Conservation (phyloP, 2,113 vertebrate genomes). For the Tupaia tana region DNA sequence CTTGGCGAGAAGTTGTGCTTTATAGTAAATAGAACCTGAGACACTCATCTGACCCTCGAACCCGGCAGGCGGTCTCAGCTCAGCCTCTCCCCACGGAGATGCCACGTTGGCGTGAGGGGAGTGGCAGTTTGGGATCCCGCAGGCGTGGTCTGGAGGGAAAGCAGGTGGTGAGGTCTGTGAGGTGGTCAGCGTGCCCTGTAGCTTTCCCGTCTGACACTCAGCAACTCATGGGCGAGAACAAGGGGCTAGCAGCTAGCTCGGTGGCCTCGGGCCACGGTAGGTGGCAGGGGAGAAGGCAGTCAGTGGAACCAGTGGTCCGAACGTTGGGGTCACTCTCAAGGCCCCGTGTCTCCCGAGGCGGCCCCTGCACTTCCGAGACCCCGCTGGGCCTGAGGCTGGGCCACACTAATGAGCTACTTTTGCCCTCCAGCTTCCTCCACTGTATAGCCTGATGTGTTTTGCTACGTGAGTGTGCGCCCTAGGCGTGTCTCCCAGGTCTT, state of each 20-base stretch:
- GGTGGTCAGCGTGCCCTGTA: background rate
- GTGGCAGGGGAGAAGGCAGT: background rate
- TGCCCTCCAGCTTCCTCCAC: conserved; percentile 91
- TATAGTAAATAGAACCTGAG: background rate
- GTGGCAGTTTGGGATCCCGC: background rate
- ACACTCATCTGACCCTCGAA: background rate
- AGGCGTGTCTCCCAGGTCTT: conserved; percentile 89
- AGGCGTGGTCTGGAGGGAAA: conserved; percentile 10
- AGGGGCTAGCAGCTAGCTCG: background rate
- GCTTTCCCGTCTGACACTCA: background rate
- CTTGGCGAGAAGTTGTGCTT: background rate
- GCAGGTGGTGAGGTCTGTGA: background rate
- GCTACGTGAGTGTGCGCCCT: conserved; percentile 89
- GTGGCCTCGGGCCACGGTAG: background rate
- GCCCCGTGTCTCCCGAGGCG: conserved; percentile 5
- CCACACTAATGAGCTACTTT: conserved; percentile 91
- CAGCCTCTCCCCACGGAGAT: background rate
- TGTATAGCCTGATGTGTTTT: conserved; percentile 91
- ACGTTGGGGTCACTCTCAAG: background rate
- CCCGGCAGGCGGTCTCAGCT: background rate
- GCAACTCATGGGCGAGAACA: background rate
- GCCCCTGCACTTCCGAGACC: conserved; percentile 63
- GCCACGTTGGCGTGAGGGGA: background rate
- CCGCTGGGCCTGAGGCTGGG: conserved; percentile 81
- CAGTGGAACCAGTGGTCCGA: background rate